Evolutionary conservation across 1,140 invertebrate species (phyloP).

Genomic region (Musca domestica): DNA sequence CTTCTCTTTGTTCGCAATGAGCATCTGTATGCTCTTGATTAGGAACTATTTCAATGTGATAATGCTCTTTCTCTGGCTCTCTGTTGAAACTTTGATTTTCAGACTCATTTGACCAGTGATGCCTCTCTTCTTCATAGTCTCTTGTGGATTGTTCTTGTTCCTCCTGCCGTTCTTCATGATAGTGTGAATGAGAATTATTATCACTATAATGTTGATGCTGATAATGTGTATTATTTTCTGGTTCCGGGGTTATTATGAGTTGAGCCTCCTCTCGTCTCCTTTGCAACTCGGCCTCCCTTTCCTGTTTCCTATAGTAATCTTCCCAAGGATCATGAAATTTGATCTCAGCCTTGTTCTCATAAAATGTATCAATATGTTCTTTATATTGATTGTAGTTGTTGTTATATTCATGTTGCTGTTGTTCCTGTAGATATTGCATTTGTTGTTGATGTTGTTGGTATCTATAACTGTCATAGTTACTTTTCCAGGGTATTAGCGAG

Average conservation of each 20-base stretch:
- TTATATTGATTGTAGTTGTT: constrained; percentile 30
- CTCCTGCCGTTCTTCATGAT: no score
- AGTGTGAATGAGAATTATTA: no score
- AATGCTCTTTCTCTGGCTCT: no score
- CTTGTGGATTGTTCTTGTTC: no score
- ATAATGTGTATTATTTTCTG: no score
- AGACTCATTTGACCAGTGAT: no score
- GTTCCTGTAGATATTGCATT: background rate
- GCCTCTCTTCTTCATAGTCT: no score
- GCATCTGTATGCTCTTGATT: background rate
- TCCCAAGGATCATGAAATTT: constrained; percentile 59
- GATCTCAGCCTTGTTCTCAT: constrained; percentile 30
- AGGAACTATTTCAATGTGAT: no score
- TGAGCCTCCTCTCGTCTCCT: background rate
- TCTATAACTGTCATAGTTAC: constrained; percentile 5
- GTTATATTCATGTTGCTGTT: constrained; percentile 29
- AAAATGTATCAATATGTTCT: constrained; percentile 8
- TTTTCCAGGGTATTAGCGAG: background rate
- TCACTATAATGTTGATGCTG: no score
- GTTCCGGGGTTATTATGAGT: background rate
- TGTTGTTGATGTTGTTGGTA: constrained; percentile 16
- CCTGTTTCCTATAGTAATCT: constrained; percentile 55
- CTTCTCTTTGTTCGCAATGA: background rate
- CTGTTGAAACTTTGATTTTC: no score
- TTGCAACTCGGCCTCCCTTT: constrained; percentile 22